Percentiles rank a stretch among this genome's conserved stretches.
These are phyloP conservation scores for Cydia amplana DNA, from an alignment of 1,140 invertebrate genomes.

Conservation along the genomic window DNA sequence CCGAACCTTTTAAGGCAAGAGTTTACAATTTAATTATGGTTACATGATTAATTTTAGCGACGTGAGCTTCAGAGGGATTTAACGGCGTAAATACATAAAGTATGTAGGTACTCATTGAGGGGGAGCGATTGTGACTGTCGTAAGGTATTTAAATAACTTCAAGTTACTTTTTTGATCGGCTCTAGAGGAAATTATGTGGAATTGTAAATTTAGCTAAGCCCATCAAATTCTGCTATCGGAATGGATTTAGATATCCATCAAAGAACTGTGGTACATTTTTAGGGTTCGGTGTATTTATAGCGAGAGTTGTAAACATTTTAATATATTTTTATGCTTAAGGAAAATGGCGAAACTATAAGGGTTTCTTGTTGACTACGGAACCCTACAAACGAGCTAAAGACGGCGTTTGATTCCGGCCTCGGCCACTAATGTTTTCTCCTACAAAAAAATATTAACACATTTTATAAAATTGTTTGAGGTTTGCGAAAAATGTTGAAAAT, in stretches of 20 bases:
- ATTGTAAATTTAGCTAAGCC: not conserved
- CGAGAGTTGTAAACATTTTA: too few relatives aligned
- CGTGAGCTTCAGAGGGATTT: conserved; percentile 8
- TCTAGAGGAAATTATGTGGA: not conserved
- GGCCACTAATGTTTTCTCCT: too few relatives aligned
- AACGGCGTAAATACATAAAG: conserved; percentile 4
- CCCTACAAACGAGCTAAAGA: too few relatives aligned
- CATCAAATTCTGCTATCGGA: not conserved
- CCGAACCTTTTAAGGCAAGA: conserved; percentile 26
- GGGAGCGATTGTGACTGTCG: not conserved
- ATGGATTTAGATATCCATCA: not conserved
- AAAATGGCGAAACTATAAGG: too few relatives aligned
- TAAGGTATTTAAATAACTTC: not conserved
- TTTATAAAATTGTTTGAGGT: too few relatives aligned
- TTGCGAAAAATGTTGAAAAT: too few relatives aligned
- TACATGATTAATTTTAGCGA: conserved; percentile 23
- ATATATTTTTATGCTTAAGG: too few relatives aligned
- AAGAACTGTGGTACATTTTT: too few relatives aligned
- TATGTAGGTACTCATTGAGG: not conserved
- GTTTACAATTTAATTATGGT: conserved; percentile 26
- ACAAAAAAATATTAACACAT: too few relatives aligned
- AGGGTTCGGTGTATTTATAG: too few relatives aligned
- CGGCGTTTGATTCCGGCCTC: too few relatives aligned
- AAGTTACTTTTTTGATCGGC: not conserved
- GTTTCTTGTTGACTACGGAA: too few relatives aligned